A percentile compares a stretch with the other conserved stretches of the same genome.
Conservation (phyloP, 2,797 vertebrate genomes). For the Heteromormyrus szaboi region DNA sequence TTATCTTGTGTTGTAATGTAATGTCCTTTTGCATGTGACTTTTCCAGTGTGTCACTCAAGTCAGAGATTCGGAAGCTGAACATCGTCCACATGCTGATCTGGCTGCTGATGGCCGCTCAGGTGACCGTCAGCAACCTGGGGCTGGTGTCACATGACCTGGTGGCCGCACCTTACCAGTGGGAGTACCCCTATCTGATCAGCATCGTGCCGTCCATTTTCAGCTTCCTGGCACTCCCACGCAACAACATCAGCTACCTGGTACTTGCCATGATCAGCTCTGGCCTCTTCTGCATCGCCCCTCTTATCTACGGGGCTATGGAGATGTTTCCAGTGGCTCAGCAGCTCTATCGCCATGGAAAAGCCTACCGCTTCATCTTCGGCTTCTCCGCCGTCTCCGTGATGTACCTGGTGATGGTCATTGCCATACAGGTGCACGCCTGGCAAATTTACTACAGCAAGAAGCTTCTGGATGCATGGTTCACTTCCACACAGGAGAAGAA, state of each 20-base stretch:
- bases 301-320: slow-evolving; percentile 92
- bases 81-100: slow-evolving; percentile 76
- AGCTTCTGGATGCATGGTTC: slow-evolving; percentile 93
- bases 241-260: slow-evolving; percentile 98
- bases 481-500: slow-evolving; percentile 92
- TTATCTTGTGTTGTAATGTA: background rate
- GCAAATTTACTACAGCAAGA: slow-evolving; percentile 98
- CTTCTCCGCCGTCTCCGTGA: slow-evolving; percentile 81
- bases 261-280: slow-evolving; percentile 88
- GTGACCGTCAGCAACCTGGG: slow-evolving; percentile 78
- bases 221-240: slow-evolving; percentile 80
- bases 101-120: slow-evolving; percentile 79
- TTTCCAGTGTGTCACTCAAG: slow-evolving; percentile 62
- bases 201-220: slow-evolving; percentile 74
- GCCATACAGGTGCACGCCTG: slow-evolving; percentile 87
- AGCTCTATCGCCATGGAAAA: slow-evolving; percentile 88
- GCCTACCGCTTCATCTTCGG: slow-evolving; percentile 93
- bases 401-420: slow-evolving; percentile 86
- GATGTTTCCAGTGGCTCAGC: slow-evolving; percentile 93
- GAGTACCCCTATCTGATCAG: slow-evolving; percentile 90
- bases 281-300: slow-evolving; percentile 84
- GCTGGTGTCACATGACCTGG: slow-evolving; percentile 76
- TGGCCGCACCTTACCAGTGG: slow-evolving; percentile 92
- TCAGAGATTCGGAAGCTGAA: slow-evolving; percentile 91
- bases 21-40: background rate